phyloP scores from a whole-genome alignment of 2,797 vertebrate species.

The Nannoperca obscura region DNA sequence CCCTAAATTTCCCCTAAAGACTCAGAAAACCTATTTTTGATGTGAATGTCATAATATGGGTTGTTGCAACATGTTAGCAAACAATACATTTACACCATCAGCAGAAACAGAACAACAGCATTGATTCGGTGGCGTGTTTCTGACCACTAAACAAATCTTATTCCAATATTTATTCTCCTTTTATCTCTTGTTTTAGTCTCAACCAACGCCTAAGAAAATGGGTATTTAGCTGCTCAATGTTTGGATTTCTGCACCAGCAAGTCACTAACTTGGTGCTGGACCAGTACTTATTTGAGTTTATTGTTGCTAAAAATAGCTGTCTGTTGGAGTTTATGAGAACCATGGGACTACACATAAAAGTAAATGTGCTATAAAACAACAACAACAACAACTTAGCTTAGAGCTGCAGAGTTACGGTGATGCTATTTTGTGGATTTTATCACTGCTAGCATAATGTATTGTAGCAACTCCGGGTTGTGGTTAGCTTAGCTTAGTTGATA shows the following conservation, averaged over 20 bases:
- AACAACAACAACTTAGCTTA: not conserved
- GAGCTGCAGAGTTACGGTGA: not conserved
- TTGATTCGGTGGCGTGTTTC: not conserved
- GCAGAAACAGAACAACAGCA: not conserved
- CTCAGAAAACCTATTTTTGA: slow-evolving; percentile 18
- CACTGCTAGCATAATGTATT: not conserved
- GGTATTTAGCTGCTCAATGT: no score
- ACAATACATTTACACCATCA: not conserved
- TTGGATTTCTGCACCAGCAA: not conserved
- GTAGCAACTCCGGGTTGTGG: not conserved
- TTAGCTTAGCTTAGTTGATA: not conserved
- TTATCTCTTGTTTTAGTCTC: not conserved
- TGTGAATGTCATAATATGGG: slow-evolving; percentile 18
- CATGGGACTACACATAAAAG: not conserved
- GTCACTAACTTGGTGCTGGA: not conserved
- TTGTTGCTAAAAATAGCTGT: not conserved
- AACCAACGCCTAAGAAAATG: not conserved
- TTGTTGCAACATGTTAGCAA: not conserved
- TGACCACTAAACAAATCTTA: not conserved
- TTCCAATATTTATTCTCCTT: not conserved
- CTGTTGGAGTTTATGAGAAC: not conserved
- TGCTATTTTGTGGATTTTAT: not conserved
- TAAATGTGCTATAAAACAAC: not conserved
- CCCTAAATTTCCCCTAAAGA: slow-evolving; percentile 18
- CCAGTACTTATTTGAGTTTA: not conserved